A percentile compares a stretch with the other conserved stretches of the same genome.
These are phyloP conservation scores for Caenorhabditis panamensis DNA, from an alignment of 2,888 invertebrate genomes.

Conservation along the genomic window DNA sequence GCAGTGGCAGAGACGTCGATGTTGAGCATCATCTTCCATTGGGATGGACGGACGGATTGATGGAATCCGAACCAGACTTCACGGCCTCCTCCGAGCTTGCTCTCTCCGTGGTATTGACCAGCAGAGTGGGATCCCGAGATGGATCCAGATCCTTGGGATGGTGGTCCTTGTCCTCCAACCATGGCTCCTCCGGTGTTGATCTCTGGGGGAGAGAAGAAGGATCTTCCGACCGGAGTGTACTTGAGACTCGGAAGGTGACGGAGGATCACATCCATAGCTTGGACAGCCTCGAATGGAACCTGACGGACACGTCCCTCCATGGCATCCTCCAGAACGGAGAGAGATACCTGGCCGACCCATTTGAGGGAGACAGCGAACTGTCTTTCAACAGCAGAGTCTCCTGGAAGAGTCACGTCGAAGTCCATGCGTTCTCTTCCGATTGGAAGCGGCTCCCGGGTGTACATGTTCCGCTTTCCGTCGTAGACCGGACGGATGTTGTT, in stretches of 20 bases:
- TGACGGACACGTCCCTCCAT: conserved; percentile 92
- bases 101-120: conserved; percentile 86
- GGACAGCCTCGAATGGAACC: conserved; percentile 95
- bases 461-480: conserved; percentile 98
- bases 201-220: conserved; percentile 97
- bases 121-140: conserved; percentile 29
- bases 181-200: no score
- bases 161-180: conserved; percentile 23
- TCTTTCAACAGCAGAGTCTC: conserved; percentile 95
- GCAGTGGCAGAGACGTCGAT: conserved; percentile 99
- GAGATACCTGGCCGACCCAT: conserved; percentile 91
- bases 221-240: conserved; percentile 98
- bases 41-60: conserved; percentile 98
- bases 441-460: conserved; percentile 96
- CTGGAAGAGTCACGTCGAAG: conserved; percentile 90
- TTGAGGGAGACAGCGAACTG: conserved; percentile 97
- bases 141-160: conserved; percentile 24
- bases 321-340: conserved; percentile 97
- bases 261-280: conserved; percentile 98
- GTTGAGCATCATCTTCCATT: conserved; percentile 99
- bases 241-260: conserved; percentile 99
- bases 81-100: conserved; percentile 83
- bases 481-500: conserved; percentile 88
- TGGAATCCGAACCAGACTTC: conserved; percentile 99
- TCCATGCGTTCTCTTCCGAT: conserved; percentile 94